Percentiles rank a stretch among this genome's conserved stretches.
Conservation (phyloP, 2,113 vertebrate genomes). For the Petroica traversi region DNA sequence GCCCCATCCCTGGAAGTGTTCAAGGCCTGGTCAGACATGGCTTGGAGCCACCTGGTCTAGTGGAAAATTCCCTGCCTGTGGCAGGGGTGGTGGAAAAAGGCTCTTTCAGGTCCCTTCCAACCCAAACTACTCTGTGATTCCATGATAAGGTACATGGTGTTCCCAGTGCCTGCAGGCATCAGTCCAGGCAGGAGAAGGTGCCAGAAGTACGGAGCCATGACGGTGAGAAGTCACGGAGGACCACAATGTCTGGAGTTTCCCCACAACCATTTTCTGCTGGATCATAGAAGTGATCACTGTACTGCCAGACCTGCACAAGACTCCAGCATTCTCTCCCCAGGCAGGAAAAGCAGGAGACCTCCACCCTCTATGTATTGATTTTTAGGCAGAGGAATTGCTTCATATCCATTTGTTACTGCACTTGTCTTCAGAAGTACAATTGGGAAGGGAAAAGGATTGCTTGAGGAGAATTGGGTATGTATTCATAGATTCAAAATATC, state of each 20-base stretch:
- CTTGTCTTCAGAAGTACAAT: not conserved
- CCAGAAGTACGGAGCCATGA: not conserved
- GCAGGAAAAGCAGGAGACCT: not conserved
- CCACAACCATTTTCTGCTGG: not conserved
- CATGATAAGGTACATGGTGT: not conserved
- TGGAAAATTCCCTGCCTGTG: not conserved
- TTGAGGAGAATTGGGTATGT: not conserved
- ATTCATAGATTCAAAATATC: not conserved
- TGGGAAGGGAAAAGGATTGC: not conserved
- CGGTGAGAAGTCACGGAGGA: fast-evolving
- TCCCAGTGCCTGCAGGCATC: not conserved
- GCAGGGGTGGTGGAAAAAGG: not conserved
- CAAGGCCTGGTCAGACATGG: not conserved
- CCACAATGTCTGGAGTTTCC: not conserved
- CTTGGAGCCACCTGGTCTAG: not conserved
- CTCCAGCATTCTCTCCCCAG: not conserved
- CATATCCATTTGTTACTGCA: not conserved
- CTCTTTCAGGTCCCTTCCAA: not conserved
- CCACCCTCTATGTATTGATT: fast-evolving
- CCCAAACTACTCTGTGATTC: not conserved
- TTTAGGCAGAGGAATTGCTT: not conserved
- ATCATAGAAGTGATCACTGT: not conserved
- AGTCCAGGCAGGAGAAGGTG: constrained; percentile 13
- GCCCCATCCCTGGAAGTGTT: not conserved
- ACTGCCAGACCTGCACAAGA: not conserved